Evolutionary conservation across 2,113 vertebrate species (phyloP), one percentile per base, ranked within the genome.

Genomic region (Gobiocypris rarus): DNA sequence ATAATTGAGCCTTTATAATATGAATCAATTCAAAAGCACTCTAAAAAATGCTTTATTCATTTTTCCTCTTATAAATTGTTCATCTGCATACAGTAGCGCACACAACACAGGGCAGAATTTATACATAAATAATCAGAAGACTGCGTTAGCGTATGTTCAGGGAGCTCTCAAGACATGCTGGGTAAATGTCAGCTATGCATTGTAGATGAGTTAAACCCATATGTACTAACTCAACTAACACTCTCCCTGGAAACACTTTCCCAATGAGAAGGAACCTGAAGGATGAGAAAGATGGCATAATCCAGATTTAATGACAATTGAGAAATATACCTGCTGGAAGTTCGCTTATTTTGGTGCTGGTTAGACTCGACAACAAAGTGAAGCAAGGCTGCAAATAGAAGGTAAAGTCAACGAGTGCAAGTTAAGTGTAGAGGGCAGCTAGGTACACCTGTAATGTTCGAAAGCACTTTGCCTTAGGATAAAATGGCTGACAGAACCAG

Each of bases 121-220:
- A 65, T 69, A 41, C 67, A 83, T 83, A 74, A 83, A 79, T 86
- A 83, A 83, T 78, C 38, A 83, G 34, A 41, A 11, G 58, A 15
- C 3, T 22, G 74, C 26, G 3, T 24, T 19, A 17, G 82, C 71
- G 58, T 75, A 65, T 73, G 31, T 59, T 81, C 85, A 70, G 63
- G 34, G 75, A 82, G 52, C 52, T 87, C 86, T 77, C 83, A 38
- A 75, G 80, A 56, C 80, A 78, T 65, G 79, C 79, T 38, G 58
- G 26, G 79, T 79, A 87, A 85, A 87, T 87, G 83, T 87, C 83
- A 87, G 65, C 38, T 87, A 58, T 83, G 82, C 14, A 70, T 83
- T 56, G 76, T 24, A 41, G 80, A 85, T 79, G 83, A 87, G 83
- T 73, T 54, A 45, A 54, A 34, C 45, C 80, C 75, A 67, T 74